Base-by-base conservation (phyloP, 2,888 invertebrate species). In the Suillia variegata region DNA sequence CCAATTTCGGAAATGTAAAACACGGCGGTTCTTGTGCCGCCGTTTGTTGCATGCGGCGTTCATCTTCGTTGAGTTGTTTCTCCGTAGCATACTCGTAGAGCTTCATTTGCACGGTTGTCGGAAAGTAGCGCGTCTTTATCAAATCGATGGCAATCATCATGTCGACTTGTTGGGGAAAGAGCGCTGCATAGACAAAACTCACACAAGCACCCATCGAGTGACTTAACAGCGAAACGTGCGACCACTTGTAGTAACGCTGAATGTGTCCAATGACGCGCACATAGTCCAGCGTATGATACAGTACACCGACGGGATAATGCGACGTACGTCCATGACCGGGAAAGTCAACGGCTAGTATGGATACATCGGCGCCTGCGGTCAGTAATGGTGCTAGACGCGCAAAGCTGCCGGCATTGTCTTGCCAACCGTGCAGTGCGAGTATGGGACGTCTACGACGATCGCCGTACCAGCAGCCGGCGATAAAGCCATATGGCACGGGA, bases 321-420 rank as follows among this genome's bases (percentile, higher is more conserved):
- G 87, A 86, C 0, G 90, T 90, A 3, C 84, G 71, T 3, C 91
- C 91, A 78, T 90, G 88, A 1, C 90, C 88, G 15, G 88, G 88
- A 12, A 87, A 80, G 76, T 89, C 89, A 10, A 89, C 79, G 0
- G 89, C 87, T 20, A 90, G 71, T 54, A 85, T 77, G n/a, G 85
- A 81, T 56, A 85, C 78, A 8, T 84, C 78, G 1, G 80, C 66
- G 52, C 83, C 71, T 45, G 79, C 68, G 21, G 82, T 79, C 47
- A 91, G 74, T 54, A 86, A 74, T 0, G 88, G 88, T 17, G 87
- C 85, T 42, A 91, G 73, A 0, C 85, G 83, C 73, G 90, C 89
- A 83, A 89, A 92, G 0, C 88, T 85, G 15, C 87, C 88, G 13
- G 88, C 88, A 75, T 91, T 91, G 78, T 92, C 91, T 79, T 87